Percentiles rank a stretch among this genome's conserved stretches.
These are phyloP conservation scores for Laterallus jamaicensis DNA, from an alignment of 2,113 vertebrate genomes.

Conservation along the genomic window DNA sequence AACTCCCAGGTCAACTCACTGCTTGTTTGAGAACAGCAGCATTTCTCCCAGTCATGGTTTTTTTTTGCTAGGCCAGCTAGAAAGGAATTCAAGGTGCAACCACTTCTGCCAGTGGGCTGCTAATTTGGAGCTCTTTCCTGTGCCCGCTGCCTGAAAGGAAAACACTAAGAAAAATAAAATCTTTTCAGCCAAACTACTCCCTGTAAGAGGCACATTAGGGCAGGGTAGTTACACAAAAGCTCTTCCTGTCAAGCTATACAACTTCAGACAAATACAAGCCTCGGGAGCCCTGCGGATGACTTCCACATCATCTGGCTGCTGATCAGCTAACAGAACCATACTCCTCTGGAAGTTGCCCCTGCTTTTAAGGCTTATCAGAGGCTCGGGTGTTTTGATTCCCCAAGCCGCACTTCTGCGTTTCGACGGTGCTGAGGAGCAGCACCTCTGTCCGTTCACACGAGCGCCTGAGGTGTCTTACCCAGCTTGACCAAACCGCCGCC, in stretches of 20 bases:
- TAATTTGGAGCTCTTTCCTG: background rate
- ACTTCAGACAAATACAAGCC: background rate
- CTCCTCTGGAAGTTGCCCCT: background rate
- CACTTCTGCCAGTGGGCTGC: background rate
- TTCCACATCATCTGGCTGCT: background rate
- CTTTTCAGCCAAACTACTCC: background rate
- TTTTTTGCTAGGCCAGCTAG: background rate
- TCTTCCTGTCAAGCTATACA: background rate
- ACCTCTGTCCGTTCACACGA: background rate
- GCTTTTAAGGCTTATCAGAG: background rate
- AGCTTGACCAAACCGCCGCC: background rate
- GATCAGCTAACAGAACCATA: background rate
- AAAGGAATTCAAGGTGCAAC: background rate
- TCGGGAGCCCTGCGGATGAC: background rate
- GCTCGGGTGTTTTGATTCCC: background rate
- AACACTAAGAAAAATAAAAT: background rate
- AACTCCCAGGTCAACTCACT: background rate
- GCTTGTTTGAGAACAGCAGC: background rate
- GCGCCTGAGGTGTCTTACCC: background rate
- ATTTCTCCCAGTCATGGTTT: background rate
- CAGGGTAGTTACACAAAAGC: background rate
- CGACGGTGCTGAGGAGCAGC: background rate
- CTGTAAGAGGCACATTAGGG: background rate
- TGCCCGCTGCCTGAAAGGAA: background rate
- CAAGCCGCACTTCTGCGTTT: background rate